Evolutionary conservation across 2,888 invertebrate genomes (phyloP).

Genomic region (Cremastobaeus sp.): DNA sequence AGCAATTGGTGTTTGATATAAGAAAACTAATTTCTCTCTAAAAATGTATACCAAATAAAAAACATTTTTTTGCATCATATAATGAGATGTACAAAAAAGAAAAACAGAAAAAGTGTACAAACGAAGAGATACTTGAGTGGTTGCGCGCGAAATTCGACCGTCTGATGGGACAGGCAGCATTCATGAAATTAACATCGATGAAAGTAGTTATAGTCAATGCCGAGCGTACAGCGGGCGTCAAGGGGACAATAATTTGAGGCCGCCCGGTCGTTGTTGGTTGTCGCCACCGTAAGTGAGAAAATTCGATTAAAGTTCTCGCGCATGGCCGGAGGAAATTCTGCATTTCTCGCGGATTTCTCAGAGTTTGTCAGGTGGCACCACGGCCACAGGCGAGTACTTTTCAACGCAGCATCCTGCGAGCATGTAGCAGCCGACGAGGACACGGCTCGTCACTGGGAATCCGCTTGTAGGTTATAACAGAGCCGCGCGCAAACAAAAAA

Average conservation of each 20-base stretch:
- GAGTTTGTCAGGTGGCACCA: constrained; percentile 76
- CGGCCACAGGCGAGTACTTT: constrained; percentile 63
- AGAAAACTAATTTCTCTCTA: too few species aligned
- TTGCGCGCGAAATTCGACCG: constrained; percentile 21
- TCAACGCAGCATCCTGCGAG: constrained; percentile 49
- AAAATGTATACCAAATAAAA: too few species aligned
- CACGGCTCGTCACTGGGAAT: constrained; percentile 23
- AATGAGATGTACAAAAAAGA: too few species aligned
- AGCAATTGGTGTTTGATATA: too few species aligned
- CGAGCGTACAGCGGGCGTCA: constrained; percentile 6
- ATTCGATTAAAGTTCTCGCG: constrained; percentile 74
- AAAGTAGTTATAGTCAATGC: constrained; percentile 49
- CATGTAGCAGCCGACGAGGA: constrained; percentile 38
- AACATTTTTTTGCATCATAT: too few species aligned
- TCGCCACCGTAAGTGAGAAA: constrained; percentile 68
- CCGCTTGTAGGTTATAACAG: constrained; percentile 68
- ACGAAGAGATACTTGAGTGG: too few species aligned
- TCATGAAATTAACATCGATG: constrained; percentile 34
- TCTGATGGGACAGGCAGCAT: not conserved
- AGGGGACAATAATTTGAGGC: constrained; percentile 51
- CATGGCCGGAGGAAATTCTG: constrained; percentile 72
- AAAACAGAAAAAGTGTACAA: too few species aligned
- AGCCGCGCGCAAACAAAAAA: constrained; percentile 31
- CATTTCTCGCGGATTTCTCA: constrained; percentile 74
- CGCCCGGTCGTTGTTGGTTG: constrained; percentile 60